These are phyloP conservation scores for Chrysomela aeneicollis DNA, from an alignment of 2,888 invertebrate genomes.

Conservation along the genomic window DNA sequence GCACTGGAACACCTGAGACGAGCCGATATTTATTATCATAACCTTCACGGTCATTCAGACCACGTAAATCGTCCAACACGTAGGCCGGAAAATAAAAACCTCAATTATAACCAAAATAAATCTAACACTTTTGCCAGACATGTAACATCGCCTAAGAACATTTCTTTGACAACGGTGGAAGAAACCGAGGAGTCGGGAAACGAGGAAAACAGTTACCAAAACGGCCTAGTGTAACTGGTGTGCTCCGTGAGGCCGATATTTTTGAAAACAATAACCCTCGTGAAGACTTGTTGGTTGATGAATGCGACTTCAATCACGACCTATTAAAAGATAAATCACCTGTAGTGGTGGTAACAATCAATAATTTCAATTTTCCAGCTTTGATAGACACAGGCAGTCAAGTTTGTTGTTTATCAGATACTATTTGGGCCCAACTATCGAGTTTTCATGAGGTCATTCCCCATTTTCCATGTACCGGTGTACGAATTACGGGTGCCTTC, in stretches of 20 bases:
- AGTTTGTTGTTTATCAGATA: too few relatives aligned
- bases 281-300: background rate
- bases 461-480: too few relatives aligned
- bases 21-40: background rate
- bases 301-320: background rate
- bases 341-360: background rate
- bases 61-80: background rate
- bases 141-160: background rate
- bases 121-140: background rate
- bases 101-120: background rate
- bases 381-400: constrained; percentile 1
- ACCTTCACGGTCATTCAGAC: background rate
- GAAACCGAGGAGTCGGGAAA: constrained; percentile 1
- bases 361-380: background rate
- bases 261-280: background rate
- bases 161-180: background rate
- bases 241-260: background rate
- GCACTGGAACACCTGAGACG: background rate
- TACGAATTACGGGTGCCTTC: too few relatives aligned
- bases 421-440: too few relatives aligned
- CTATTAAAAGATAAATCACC: background rate
- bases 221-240: constrained; percentile 1
- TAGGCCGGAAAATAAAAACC: background rate
- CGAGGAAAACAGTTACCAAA: background rate
- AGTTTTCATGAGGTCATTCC: too few relatives aligned